These are phyloP conservation scores for Perithous albicinctus DNA, from an alignment of 2,888 invertebrate genomes.

Conservation along the genomic window DNA sequence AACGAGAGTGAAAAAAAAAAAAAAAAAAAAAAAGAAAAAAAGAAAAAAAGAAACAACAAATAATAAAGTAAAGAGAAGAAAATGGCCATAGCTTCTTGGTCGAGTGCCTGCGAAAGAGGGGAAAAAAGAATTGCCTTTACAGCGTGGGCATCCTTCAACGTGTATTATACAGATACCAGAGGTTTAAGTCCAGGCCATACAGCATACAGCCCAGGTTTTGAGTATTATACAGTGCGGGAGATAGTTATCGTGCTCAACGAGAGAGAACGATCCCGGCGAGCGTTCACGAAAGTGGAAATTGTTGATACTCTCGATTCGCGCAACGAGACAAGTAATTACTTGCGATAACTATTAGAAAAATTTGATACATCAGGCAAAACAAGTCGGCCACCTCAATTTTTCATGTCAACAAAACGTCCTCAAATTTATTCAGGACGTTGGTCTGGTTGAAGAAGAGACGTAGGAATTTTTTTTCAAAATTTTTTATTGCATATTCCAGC, in stretches of 20 bases:
- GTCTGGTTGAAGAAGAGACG: no score
- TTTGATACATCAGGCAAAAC: no score
- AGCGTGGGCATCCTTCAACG: not conserved
- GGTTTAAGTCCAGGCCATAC: not conserved
- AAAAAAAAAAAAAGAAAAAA: constrained; percentile 14
- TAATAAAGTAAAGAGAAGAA: no score
- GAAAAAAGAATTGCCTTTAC: constrained; percentile 12
- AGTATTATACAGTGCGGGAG: constrained; percentile 35
- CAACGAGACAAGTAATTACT: not conserved
- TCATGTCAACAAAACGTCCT: no score
- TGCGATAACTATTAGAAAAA: not conserved
- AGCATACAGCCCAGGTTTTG: not conserved
- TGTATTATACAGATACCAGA: not conserved
- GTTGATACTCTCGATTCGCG: not conserved
- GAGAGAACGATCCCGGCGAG: constrained; percentile 54
- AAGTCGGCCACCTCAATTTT: no score
- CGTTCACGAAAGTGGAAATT: constrained; percentile 58
- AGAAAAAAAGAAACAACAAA: no score
- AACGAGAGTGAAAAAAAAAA: constrained; percentile 49
- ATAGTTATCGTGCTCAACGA: constrained; percentile 57
- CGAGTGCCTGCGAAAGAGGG: constrained; percentile 55
- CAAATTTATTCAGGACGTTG: no score
- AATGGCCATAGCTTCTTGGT: constrained; percentile 52
- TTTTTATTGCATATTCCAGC: no score
- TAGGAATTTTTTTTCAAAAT: no score